Evolutionary conservation across 2,797 vertebrate genomes (phyloP), one percentile per base, ranked within the genome.

Genomic region (Chiroxiphia lanceolata): DNA sequence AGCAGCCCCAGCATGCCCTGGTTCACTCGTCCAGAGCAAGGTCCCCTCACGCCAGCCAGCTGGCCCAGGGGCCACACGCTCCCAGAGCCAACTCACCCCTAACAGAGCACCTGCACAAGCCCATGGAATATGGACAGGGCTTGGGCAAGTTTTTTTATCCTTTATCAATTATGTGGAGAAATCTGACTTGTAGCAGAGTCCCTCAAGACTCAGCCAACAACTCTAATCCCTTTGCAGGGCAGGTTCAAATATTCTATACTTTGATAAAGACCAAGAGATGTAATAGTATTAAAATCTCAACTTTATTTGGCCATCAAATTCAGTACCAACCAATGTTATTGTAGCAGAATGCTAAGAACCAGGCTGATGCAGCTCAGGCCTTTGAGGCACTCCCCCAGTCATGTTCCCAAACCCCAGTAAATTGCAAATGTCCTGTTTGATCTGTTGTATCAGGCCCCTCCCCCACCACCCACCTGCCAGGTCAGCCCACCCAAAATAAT

Each of bases 251-350:
- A 44, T 17, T 57, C 47, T 6, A 9, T 6, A 16, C 22, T 60
- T 75, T 16, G 3, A 71, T 25, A 57, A 23, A 89, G 44, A 48
- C 51, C 36, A 20, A 59, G 10, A 81, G 6, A 81, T 45, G n/a
- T 13, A 31, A 13, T 93, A 96, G 94, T 97, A 97, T 97, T 98
- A 97, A 98, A 98, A 98, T 98, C 97, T 97, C 96, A 95, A 95
- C 97, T 99, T 99, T 99, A 98, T 98, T 98, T 99, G 98, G 99
- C 99, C 99, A 98, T 99, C 98, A 98, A 98, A 98, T 98, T 98
- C 98, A 97, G 98, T 98, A 98, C 98, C 97, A 97, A 98, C 98
- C 97, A 97, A 98, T 98, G 98, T 98, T 96, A 98, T 95, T 98
- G 97, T 98, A 98, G 98, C 97, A 98, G 98, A 99, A 99, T 98